Evolutionary conservation across 2,888 invertebrate genomes (phyloP).

Genomic region (Cephus pygmeus): DNA sequence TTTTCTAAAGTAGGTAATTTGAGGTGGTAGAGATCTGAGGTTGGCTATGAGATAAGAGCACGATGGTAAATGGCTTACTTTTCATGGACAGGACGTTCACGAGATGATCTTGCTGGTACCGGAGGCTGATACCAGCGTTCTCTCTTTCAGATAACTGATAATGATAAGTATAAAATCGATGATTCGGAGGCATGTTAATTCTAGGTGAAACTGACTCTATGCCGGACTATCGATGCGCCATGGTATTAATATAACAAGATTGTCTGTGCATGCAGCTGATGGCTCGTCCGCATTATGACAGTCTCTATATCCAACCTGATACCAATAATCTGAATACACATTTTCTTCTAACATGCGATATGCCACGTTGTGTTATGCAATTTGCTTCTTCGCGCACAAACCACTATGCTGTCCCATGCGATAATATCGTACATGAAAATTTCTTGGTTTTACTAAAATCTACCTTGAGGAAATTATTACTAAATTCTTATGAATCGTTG

Average conservation of each 20-base stretch:
- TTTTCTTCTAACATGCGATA: background rate
- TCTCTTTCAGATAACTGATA: constrained; percentile 47
- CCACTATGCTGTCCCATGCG: background rate
- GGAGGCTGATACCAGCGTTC: no score
- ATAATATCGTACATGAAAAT: no score
- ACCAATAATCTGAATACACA: constrained; percentile 30
- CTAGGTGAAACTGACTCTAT: constrained; percentile 29
- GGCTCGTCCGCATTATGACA: constrained; percentile 28
- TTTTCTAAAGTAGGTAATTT: no score
- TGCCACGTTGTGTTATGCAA: constrained; percentile 28
- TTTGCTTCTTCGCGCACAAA: constrained; percentile 23
- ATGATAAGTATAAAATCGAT: constrained; percentile 59
- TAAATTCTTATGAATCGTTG: no score
- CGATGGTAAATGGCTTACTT: no score
- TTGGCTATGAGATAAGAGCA: no score
- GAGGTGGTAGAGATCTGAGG: no score
- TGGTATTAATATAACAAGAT: constrained; percentile 22
- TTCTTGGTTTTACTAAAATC: no score
- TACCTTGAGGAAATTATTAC: no score
- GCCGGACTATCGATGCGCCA: constrained; percentile 23
- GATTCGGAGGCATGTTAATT: constrained; percentile 54
- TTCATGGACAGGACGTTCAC: no score
- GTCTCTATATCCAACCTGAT: constrained; percentile 35
- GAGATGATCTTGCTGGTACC: no score
- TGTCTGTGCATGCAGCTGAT: constrained; percentile 11